Conservation (phyloP, 2,797 vertebrate genomes). For the Poecilia gillii region DNA sequence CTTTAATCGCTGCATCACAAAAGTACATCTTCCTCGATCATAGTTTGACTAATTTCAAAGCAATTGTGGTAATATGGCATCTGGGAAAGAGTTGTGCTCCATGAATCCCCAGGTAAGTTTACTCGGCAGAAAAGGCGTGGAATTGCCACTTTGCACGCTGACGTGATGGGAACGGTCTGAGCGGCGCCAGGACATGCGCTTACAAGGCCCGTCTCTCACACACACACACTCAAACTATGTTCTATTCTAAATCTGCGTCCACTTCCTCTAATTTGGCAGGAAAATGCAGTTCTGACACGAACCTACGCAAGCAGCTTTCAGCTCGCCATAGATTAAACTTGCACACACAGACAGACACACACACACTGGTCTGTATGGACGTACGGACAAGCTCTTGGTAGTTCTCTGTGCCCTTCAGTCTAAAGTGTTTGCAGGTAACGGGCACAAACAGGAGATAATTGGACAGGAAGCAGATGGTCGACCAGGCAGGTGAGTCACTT, state of each 20-base stretch:
- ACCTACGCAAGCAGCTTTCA: conserved; percentile 54
- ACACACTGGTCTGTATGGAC: conserved; percentile 31
- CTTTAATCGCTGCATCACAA: conserved; percentile 18
- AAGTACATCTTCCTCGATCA: conserved; percentile 42
- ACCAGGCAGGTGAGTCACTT: conserved; percentile 53
- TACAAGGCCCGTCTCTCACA: conserved; percentile 27
- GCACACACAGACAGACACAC: neutral
- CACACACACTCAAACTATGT: conserved; percentile 3
- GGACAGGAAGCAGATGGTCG: conserved; percentile 71
- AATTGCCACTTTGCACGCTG: conserved; percentile 50
- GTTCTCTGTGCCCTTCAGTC: conserved; percentile 59
- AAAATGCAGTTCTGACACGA: conserved; percentile 50
- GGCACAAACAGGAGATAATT: conserved; percentile 64
- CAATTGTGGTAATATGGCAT: conserved; percentile 69
- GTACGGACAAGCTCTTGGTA: conserved; percentile 57
- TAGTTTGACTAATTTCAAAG: conserved; percentile 59
- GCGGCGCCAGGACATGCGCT: conserved; percentile 65
- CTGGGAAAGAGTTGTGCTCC: conserved; percentile 59
- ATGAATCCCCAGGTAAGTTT: conserved; percentile 61
- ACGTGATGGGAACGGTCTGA: conserved; percentile 46
- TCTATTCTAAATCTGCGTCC: conserved; percentile 50
- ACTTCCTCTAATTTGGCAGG: conserved; percentile 48
- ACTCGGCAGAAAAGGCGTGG: conserved; percentile 65
- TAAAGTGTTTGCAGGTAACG: conserved; percentile 56
- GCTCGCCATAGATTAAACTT: conserved; percentile 34